Evolutionary conservation across 2,888 invertebrate species (phyloP), one percentile per base, ranked within the genome.

Genomic region (Tiliacea aurago): DNA sequence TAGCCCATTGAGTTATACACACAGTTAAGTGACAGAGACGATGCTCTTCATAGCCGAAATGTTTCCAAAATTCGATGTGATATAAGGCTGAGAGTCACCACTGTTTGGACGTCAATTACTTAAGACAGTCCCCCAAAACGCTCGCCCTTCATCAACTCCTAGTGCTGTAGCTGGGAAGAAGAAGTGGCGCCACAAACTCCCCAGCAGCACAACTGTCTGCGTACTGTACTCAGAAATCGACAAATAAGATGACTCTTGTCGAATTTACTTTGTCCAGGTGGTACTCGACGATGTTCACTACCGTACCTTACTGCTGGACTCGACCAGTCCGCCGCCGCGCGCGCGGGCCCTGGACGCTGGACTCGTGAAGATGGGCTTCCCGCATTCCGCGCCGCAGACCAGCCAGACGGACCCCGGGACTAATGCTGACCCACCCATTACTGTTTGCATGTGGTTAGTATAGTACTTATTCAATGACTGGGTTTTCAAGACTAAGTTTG

Each of bases 361-460:
- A 70, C 97, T 99, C 4, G 98, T 99, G 51, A 98, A 99, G 97
- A 99, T 99, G 99, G 99, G 99, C 62, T 99, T 99, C 94, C 99
- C 99, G 10, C 99, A 99, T 95, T 96, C 97, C 73, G 96, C 97
- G 81, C 97, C 97, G 10, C 97, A 97, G 86, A 96, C 97, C 87
- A 95, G 96, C 88, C 93, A 97, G 76, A 80, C 91, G 0, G 94
- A 94, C 81, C 87, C 91, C 2, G 72, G 88, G 28, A 84, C 90
- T 71, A 93, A 93, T 64, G 96, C 96, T 81, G 97, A 97, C 86
- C 97, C 97, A 64, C 97, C 98, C 10, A 97, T 99, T 80, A 98
- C 99, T 45, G 98, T 99, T 94, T 99, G 99, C 95, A 99, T 99
- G 98, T 99, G 98, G 98, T 98, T 6, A 64, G 64, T 64, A 55